Evolutionary conservation across 2,113 vertebrate genomes (phyloP), one percentile per base, ranked within the genome.

Genomic region (Rhagologus leucostigma): DNA sequence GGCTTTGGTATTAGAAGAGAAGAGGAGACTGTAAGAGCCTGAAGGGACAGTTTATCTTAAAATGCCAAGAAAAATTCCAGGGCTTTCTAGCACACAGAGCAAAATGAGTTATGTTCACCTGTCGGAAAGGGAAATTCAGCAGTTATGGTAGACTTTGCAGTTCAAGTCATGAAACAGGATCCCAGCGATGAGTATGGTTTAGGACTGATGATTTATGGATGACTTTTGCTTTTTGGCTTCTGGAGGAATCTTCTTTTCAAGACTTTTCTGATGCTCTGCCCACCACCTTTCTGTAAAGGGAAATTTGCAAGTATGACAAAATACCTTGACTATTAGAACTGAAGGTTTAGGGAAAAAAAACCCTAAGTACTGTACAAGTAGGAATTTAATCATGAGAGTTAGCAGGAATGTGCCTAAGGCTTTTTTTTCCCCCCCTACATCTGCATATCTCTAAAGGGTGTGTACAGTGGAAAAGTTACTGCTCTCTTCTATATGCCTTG

Each of bases 171-270:
- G 90, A 92, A 86, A 77, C 71, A 65, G 64, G 59, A 76, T 85
- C 32, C 70, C 30, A 59, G 4, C 68, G 65, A 95, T 64, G 60
- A 68, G 35, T 41, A 49, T 76, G 77, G 22, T 53, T 87, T 84
- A 87, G 69, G 57, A 92, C 37, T 81, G 52, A 94, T 91, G 89
- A 89, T 94, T 91, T 87, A 91, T 74, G 41, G 84, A 78, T 87
- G 53, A 55, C 32, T 95, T 93, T 50, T 59, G 29, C 37, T 92
- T 95, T 89, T 90, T 68, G 44, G 49, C 52, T 90, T 80, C 60
- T 89, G 69, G 26, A 84, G 62, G 30, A 55, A 71, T 68, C 59
- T 59, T 83, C 39, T 91, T 84, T 60, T 65, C 53, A 70, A 87
- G 64, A 24, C 39, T 74, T 89, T 70, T 77, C 35, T 84, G 81